Evolutionary conservation across 2,113 vertebrate genomes (phyloP), one percentile per base, ranked within the genome.

Genomic region (Lophotis ruficrista): DNA sequence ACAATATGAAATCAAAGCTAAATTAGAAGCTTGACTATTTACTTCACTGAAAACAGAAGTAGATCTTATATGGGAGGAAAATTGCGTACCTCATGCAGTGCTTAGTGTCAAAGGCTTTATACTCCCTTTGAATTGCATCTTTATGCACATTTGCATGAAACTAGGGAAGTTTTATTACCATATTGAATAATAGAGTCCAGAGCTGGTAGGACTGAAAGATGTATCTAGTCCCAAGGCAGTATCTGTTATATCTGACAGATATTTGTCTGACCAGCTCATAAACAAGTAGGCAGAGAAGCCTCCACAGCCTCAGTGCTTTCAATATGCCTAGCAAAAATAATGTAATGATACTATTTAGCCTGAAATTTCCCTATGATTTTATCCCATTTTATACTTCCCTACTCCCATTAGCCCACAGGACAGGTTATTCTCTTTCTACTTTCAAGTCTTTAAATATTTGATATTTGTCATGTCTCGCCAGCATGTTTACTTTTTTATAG

Each of bases 1-100:
- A 66, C 65, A 92, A 86, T 66, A 96, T 37, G 68, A 89, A 96
- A 83, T 60, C 37, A 90, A 96, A 95, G n/a, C 53, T 89, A 94
- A 94, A 88, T 56, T 75, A 71, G 58, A 92, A 92, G 47, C 53
- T 66, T 83, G 45, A 76, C 41, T 87, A 70, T 76, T 82, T 81
- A 84, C 51, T 91, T 83, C n/a, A 61, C 25, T 22, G 19, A 80
- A 94, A 91, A 48, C 21, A 73, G 50, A 93, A 88, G 66, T 3
- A 41, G 37, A 35, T 86, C 70, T 31, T 73, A 70, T 23, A 14
- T 41, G 90, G 64, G 48, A 92, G 33, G 68, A 92, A 83, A 87
- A 87, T 1, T 60, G 83, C 27, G 0, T 54, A 22, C 61, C 37
- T 81, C 13, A 23, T 56, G 56, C 65, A 84, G 43, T 47, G 68